These are phyloP conservation scores for Drosophila barbarae DNA, from an alignment of 2,888 invertebrate species.

Conservation along the genomic window DNA sequence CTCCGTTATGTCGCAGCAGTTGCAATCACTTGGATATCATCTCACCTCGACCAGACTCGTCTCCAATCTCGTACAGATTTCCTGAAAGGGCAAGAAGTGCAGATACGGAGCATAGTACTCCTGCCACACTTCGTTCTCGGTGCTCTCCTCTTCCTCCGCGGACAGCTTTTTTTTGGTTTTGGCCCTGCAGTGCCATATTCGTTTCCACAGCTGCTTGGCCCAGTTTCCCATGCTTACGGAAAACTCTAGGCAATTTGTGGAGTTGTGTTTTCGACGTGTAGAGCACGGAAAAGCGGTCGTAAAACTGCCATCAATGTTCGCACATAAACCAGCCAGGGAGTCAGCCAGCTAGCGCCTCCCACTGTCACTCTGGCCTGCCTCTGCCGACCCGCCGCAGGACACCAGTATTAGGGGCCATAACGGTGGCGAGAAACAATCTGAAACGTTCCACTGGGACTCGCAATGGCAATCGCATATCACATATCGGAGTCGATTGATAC, in stretches of 20 bases:
- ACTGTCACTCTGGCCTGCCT: slow-evolving; percentile 9
- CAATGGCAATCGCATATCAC: slow-evolving; percentile 21
- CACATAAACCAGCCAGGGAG: slow-evolving; percentile 27
- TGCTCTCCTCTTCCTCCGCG: neutral
- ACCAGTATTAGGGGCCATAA: slow-evolving; percentile 33
- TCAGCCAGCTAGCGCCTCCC: slow-evolving; percentile 5
- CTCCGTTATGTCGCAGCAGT: neutral
- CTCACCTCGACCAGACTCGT: slow-evolving; percentile 21
- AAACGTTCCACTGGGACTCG: slow-evolving; percentile 41
- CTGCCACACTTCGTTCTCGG: slow-evolving; percentile 34
- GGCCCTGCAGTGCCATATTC: neutral
- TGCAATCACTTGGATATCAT: neutral
- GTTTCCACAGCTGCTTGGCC: slow-evolving; percentile 7
- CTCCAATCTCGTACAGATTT: slow-evolving; percentile 17
- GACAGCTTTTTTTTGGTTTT: neutral
- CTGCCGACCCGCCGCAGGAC: slow-evolving; percentile 12
- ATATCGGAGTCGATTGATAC: slow-evolving; percentile 38
- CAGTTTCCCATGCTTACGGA: slow-evolving; percentile 15
- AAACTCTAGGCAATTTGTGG: slow-evolving; percentile 41
- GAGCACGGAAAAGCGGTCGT: slow-evolving; percentile 30
- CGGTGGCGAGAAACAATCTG: slow-evolving; percentile 32
- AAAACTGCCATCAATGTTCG: slow-evolving; percentile 40
- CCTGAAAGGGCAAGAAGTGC: slow-evolving; percentile 31
- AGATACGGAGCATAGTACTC: slow-evolving; percentile 18
- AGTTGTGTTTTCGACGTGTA: slow-evolving; percentile 33